Conservation (phyloP, 2,888 invertebrate genomes). For the Euzetes globulus region DNA sequence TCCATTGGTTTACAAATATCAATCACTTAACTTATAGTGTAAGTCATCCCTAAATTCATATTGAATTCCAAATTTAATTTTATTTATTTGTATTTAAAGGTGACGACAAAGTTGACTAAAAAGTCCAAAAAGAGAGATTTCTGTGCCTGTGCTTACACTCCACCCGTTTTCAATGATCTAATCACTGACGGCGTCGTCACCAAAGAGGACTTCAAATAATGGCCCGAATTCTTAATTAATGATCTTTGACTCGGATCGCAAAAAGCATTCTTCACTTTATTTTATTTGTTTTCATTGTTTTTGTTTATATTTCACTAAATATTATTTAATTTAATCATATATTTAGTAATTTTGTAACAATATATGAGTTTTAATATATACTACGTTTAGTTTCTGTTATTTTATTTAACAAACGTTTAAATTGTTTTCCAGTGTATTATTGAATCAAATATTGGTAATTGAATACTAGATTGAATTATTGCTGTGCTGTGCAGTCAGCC, state of each 20-base stretch:
- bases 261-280: no score
- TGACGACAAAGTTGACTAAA: slow-evolving; percentile 27
- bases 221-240: background rate
- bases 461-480: background rate
- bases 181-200: slow-evolving; percentile 20
- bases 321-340: no score
- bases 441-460: no score
- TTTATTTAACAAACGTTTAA: no score
- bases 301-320: no score
- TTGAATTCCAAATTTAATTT: background rate
- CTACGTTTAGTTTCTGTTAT: no score
- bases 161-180: slow-evolving; percentile 36
- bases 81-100: slow-evolving; percentile 28
- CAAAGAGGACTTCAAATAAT: background rate
- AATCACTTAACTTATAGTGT: slow-evolving; percentile 38
- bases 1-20: slow-evolving; percentile 49
- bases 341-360: no score
- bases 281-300: no score
- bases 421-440: no score
- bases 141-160: slow-evolving; percentile 37
- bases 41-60: background rate
- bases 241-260: no score
- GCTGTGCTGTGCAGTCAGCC: background rate
- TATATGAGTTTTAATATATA: no score
- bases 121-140: slow-evolving; percentile 32